phyloP scores from a whole-genome alignment of 2,113 vertebrate genomes.

The Centropristis striata region DNA sequence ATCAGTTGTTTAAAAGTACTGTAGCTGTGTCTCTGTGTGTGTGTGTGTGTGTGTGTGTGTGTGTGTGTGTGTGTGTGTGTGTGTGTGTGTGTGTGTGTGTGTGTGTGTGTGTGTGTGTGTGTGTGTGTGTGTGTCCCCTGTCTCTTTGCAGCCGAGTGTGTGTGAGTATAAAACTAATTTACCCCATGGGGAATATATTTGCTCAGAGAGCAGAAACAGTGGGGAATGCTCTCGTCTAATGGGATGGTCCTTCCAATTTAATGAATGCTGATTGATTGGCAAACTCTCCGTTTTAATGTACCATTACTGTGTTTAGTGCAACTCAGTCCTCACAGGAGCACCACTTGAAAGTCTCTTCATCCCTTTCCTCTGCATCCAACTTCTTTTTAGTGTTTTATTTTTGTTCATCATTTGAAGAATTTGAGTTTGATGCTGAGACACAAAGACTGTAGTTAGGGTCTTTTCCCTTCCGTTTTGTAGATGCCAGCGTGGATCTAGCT shows the following conservation, averaged over 20 bases:
- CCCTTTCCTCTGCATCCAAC: slow-evolving; percentile 4
- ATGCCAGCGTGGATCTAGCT: too few relatives aligned
- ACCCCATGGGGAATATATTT: slow-evolving; percentile 64
- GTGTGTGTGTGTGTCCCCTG: not conserved
- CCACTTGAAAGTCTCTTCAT: slow-evolving; percentile 35
- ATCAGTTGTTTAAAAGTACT: slow-evolving; percentile 12
- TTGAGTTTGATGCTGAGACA: not conserved
- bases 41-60: not conserved
- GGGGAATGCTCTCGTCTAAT: slow-evolving; percentile 48
- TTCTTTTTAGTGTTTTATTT: slow-evolving; percentile 12
- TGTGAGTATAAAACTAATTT: slow-evolving; percentile 57
- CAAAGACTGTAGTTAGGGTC: not conserved
- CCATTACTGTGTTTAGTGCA: slow-evolving; percentile 54
- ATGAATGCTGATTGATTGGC: slow-evolving; percentile 70
- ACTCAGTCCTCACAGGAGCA: slow-evolving; percentile 40
- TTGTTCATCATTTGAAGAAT: slow-evolving; percentile 9
- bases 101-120: not conserved
- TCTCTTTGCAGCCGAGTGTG: slow-evolving; percentile 6
- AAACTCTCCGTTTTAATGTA: slow-evolving; percentile 54
- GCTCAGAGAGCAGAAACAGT: slow-evolving; percentile 43
- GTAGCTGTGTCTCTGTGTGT: not conserved
- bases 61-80: slow-evolving; percentile 4
- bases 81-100: not conserved
- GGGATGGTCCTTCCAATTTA: slow-evolving; percentile 52
- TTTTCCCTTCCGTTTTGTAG: not conserved